phyloP scores from a whole-genome alignment of 2,888 invertebrate genomes.

The Chirona hameri region DNA sequence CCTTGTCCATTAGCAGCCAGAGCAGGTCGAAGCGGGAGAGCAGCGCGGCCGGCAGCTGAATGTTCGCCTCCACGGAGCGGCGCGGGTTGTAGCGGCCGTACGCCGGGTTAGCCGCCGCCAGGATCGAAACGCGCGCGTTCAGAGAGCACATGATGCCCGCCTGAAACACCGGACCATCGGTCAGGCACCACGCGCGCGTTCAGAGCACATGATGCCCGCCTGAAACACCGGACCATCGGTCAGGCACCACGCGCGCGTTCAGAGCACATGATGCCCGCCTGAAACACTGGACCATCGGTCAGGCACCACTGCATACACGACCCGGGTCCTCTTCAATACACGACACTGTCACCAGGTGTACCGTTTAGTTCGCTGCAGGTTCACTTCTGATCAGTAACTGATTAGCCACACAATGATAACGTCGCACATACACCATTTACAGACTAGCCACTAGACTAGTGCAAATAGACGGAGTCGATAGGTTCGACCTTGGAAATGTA shows the following conservation, averaged over 20 bases:
- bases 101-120: constrained; percentile 98
- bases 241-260: constrained; percentile 85
- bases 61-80: constrained; percentile 91
- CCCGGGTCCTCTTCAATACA: too few relatives aligned
- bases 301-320: background rate
- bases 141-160: constrained; percentile 98
- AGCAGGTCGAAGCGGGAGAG: constrained; percentile 93
- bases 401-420: too few relatives aligned
- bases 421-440: too few relatives aligned
- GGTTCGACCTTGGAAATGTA: too few relatives aligned
- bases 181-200: constrained; percentile 67
- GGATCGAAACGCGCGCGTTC: constrained; percentile 94
- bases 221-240: constrained; percentile 44
- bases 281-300: constrained; percentile 30
- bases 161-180: constrained; percentile 47
- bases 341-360: too few relatives aligned
- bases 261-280: constrained; percentile 98
- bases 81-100: constrained; percentile 97
- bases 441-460: too few relatives aligned
- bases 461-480: too few relatives aligned
- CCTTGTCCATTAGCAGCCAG: constrained; percentile 85
- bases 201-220: constrained; percentile 98
- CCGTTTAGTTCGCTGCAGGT: too few relatives aligned
- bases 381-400: too few relatives aligned
- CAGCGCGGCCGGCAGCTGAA: constrained; percentile 94